Evolutionary conservation across 2,888 invertebrate genomes (phyloP), one percentile per base, ranked within the genome.

Genomic region (Chelonus formosanus): DNA sequence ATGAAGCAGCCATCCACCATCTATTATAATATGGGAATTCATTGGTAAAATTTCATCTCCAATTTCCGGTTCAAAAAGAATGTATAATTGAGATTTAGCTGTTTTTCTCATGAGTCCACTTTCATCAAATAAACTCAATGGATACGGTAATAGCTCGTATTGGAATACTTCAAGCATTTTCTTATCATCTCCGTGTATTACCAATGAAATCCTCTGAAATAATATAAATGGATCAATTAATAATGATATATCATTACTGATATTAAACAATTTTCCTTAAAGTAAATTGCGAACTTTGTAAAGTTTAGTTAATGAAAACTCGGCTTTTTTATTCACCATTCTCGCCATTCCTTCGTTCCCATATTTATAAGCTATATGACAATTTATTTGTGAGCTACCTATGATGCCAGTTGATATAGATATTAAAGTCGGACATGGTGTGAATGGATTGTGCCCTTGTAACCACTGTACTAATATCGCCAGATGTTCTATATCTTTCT

Each of bases 321-420:
- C 31, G 7, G 52, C 31, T 2, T 20, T 52, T 52, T 31, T 52
- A 31, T 77, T 78, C 36, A 74, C 75, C 47, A 80, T 78, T 78
- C 76, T 76, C 4, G 67, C 45, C 72, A 75, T 73, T 63, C 71
- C 70, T 10, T 45, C 3, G n/a, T 20, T 44, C 4, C 78, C 78
- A 72, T 80, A 70, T 78, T 74, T 73, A 68, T 66, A 69, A 58
- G 78, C 76, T 69, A 73, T 63, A 68, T 79, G 50, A 63, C 73
- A 75, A 67, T 75, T 74, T 6, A 74, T 72, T 36, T 67, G 68
- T 55, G 71, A 45, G 48, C 68, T 66, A 48, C 74, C 73, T 20
- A 72, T 65, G 45, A 74, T 65, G 44, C 74, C 72, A 52, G 53
- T 64, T 5, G 64, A 67, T 58, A 76, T 70, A 35, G 72, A 77